A percentile compares a stretch with the other conserved stretches of the same genome.
Evolutionary conservation across 2,888 invertebrate genomes (phyloP).

Genomic region (Theretra japonica): DNA sequence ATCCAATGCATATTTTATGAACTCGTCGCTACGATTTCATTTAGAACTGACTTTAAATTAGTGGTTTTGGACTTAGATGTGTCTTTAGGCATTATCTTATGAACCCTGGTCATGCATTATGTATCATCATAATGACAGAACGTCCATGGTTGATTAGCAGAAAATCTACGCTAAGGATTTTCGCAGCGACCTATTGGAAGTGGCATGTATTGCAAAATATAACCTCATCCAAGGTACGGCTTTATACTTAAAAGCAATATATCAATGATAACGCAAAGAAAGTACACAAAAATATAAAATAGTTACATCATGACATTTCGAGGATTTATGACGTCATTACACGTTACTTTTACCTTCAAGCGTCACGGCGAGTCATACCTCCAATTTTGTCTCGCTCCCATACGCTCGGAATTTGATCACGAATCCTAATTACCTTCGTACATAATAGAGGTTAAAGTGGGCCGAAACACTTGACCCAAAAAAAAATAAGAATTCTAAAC

Average conservation of each 20-base stretch:
- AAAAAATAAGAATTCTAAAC: constrained; percentile 45
- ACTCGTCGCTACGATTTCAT: neutral
- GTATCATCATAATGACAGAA: too few species aligned
- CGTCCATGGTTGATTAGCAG: too few species aligned
- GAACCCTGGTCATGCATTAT: neutral
- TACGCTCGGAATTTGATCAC: constrained; percentile 23
- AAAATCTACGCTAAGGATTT: too few species aligned
- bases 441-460: constrained; percentile 31
- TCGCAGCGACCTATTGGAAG: too few species aligned
- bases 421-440: constrained; percentile 29
- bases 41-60: neutral
- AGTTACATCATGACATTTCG: neutral
- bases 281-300: too few species aligned
- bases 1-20: neutral
- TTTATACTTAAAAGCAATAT: too few species aligned
- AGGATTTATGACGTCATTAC: constrained; percentile 36
- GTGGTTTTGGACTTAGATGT: neutral
- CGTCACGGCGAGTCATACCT: constrained; percentile 13
- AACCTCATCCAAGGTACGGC: too few species aligned
- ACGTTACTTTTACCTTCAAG: constrained; percentile 34
- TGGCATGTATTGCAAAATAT: too few species aligned
- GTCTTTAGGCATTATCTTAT: neutral
- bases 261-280: too few species aligned
- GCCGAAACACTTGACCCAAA: constrained; percentile 52
- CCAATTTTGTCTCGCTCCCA: constrained; percentile 7